Base-by-base conservation (phyloP, 53 echinoderm and acorn worm species). In the Pentamera pediparva region DNA sequence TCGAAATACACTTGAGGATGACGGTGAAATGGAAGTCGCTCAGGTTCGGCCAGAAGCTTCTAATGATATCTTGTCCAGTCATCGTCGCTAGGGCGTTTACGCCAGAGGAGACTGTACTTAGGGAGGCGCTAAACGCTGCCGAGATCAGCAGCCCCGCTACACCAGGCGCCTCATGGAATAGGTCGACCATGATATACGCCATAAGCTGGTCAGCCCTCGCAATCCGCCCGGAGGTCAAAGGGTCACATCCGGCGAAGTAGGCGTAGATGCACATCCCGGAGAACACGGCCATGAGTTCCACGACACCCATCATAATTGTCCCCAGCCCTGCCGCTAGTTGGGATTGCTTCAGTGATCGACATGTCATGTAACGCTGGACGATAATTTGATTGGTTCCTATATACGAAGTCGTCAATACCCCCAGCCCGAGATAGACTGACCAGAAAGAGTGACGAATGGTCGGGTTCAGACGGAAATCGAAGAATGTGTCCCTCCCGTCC, bases 381-480 rank as follows among this genome's bases (percentile, higher is more conserved):
- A 71, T 71, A 15, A 71, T 71, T 26, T 71, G 72, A n/a, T 71
- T 71, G n/a, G 72, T 71, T 0, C 51, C 72, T 7, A 54, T 33
- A 20, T 71, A 71, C 5, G 72, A 71, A 6, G 19, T 32, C 2
- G 15, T 28, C 49, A 71, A 18, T 3, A 71, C 17, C 12, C 72
- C 72, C 2, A 30, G 5, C n/a, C 72, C 72, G n/a, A 71, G 31
- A 54, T 52, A 71, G 33, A 71, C 72, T 1, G 52, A 52, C 72
- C 72, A 71, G 25, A 71, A 71, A 7, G 52, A n/a, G 72, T 71
- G 72, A 35, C 72, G 72, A 33, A 71, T 54, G 4, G 72, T 54
- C 20, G 72, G 72, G 11, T 71, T 52, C 0, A 49, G 52, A 4
- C 72, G 72, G 20, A 71, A 33, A n/a, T 71, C 72, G 19, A 71